Evolutionary conservation across 2,888 invertebrate species (phyloP), one percentile per base, ranked within the genome.

Genomic region (Beris chalybata): DNA sequence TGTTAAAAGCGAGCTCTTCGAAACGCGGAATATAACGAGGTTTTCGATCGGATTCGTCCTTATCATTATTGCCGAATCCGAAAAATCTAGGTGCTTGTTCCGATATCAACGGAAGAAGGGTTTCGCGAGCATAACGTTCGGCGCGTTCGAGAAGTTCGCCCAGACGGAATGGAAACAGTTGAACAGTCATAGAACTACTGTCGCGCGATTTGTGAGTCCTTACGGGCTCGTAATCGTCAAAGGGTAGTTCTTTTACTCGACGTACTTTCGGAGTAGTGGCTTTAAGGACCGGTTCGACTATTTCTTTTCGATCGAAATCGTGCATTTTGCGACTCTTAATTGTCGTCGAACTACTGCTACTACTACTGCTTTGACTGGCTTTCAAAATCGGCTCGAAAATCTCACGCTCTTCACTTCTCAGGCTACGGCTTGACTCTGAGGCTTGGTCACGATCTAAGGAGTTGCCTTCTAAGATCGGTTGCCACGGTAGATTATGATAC

Each of bases 71-170:
- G 4, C 84, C 84, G 72, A 86, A 85, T 71, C 86, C 84, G 9
- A 87, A 86, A 69, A 91, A 86, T 66, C 87, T 87, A 0, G 92
- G 91, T 1, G 91, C 90, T 77, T 91, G 90, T 53, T 89, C 89
- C 12, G 91, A 91, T 9, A 92, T 90, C 5, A 92, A 77, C 0
- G 91, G 91, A 63, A 91, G 77, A 2, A 92, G 82, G 0, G 90
- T 91, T 76, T 91, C 89, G 63, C 91, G 83, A 0, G 92, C 91
- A 77, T 92, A 92, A 57, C 88, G 84, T 75, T 93, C 93, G 0
- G 92, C 93, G 72, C 91, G 87, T 47, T 92, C 89, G 55, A 93
- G 85, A 78, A 93, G 87, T 4, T 89, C 88, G 0, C 91, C 91
- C 2, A 93, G 79, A 43, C 91, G 83, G 70, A 91, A 89, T 0